Base-by-base conservation (phyloP, 2,797 vertebrate species). In the Agapornis canus region DNA sequence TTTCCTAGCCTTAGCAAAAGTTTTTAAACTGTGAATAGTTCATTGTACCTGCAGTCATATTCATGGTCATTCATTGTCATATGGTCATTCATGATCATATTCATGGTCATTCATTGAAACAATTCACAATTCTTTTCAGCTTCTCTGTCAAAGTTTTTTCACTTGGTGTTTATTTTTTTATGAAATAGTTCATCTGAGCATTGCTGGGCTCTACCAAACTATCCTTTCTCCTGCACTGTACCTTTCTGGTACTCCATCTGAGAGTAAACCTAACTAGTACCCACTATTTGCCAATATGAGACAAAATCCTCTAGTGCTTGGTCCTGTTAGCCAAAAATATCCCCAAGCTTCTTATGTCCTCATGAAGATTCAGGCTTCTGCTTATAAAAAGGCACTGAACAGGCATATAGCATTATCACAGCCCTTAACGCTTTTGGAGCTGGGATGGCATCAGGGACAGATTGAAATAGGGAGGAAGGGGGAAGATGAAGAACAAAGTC, bases 391-490 rank as follows among this genome's bases (percentile, higher is more conserved):
- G n/a, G 4, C 37, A 72, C 13, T 61, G 86, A 69, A 11, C 21
- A 79, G 29, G 26, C 35, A 35, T 47, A 17, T 21, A 40, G 3
- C 10, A 19, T 39, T 15, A 65, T 22, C 35, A 37, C 7, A 63
- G 25, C 14, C 15, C 12, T 77, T 57, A 71, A 47, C 15, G 25
- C 27, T 76, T 79, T 63, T 7, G 1, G 3, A 70, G 22, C 18
- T 3, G 6, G 13, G 4, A 66, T 3, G 4, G 2, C 22, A 5
- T 21, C 10, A 3, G 13, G 5, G 1, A 0, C 18, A 56, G 2
- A 2, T 20, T 90, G 45, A 82, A 71, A 70, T 20, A 56, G 18
- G 6, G 5, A 16, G 6, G 4, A 26, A 2, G 3, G 5, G 6
- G 3, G 7, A 23, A 72, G 26, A 49, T 17, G 12, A 66, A 78